These are phyloP conservation scores for Nyctibius bracteatus DNA, from an alignment of 2,113 vertebrate genomes.

Conservation along the genomic window DNA sequence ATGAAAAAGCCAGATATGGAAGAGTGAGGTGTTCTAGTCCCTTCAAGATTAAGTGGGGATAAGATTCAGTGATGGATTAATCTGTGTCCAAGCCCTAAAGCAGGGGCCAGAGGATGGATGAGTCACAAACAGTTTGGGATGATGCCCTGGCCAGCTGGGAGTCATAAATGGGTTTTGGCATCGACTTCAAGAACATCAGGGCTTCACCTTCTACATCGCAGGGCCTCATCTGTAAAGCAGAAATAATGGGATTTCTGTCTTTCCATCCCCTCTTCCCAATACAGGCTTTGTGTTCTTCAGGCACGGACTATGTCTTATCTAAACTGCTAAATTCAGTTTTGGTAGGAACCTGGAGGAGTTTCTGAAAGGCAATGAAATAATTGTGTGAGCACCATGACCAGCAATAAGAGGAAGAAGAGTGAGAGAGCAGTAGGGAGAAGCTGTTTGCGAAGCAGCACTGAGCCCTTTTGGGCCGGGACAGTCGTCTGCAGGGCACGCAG, in stretches of 20 bases:
- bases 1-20: neutral
- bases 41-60: neutral
- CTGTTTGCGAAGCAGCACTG: neutral
- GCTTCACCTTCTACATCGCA: neutral
- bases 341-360: neutral
- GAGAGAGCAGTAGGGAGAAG: neutral
- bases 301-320: neutral
- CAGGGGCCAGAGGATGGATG: neutral
- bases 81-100: neutral
- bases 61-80: neutral
- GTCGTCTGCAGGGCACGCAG: fast-evolving
- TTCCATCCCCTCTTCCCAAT: neutral
- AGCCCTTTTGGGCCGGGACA: neutral
- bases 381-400: neutral
- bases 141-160: neutral
- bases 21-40: neutral
- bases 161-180: neutral
- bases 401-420: neutral
- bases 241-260: neutral
- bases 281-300: neutral
- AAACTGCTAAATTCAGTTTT: neutral
- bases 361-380: neutral
- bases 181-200: neutral
- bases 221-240: neutral
- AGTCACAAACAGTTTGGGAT: neutral